Conservation (phyloP, 1,140 invertebrate genomes). For the Seison nebaliae region DNA sequence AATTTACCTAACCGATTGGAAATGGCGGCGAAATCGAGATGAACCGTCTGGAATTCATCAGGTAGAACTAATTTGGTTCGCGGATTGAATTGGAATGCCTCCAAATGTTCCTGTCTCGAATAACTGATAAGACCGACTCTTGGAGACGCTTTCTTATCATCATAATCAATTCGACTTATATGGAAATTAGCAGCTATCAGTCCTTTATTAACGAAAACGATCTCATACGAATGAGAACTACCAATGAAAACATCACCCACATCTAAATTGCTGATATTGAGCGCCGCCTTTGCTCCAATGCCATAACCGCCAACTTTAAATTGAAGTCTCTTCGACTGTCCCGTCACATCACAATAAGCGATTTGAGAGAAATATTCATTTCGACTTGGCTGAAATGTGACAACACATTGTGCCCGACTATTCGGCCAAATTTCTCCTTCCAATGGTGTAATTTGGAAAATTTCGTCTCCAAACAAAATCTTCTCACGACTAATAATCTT, state of each 20-base stretch:
- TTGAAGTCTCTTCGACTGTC: slow-evolving; percentile 23
- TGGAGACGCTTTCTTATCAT: no score
- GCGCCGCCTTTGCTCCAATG: slow-evolving; percentile 24
- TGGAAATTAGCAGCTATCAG: slow-evolving; percentile 28
- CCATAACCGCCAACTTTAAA: slow-evolving; percentile 24
- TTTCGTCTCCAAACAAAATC: slow-evolving; percentile 22
- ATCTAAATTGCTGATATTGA: slow-evolving; percentile 23
- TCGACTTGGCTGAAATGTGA: slow-evolving; percentile 26
- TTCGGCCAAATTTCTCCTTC: slow-evolving; percentile 30
- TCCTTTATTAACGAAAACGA: slow-evolving; percentile 27
- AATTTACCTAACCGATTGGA: slow-evolving; percentile 25
- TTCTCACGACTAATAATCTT: slow-evolving; percentile 18
- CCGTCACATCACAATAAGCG: slow-evolving; percentile 27
- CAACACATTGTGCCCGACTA: slow-evolving; percentile 19
- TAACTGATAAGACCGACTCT: no score
- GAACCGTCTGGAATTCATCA: slow-evolving; percentile 24
- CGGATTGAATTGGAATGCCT: no score
- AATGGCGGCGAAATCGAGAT: slow-evolving; percentile 21
- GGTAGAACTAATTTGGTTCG: no score
- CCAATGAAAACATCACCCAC: slow-evolving; percentile 28
- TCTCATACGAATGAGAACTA: slow-evolving; percentile 25
- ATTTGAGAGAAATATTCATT: slow-evolving; percentile 22
- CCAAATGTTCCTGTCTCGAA: no score
- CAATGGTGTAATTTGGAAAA: slow-evolving; percentile 25
- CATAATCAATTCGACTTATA: no score